Evolutionary conservation across 2,888 invertebrate genomes (phyloP).

Genomic region (Eremobia ochroleuca): DNA sequence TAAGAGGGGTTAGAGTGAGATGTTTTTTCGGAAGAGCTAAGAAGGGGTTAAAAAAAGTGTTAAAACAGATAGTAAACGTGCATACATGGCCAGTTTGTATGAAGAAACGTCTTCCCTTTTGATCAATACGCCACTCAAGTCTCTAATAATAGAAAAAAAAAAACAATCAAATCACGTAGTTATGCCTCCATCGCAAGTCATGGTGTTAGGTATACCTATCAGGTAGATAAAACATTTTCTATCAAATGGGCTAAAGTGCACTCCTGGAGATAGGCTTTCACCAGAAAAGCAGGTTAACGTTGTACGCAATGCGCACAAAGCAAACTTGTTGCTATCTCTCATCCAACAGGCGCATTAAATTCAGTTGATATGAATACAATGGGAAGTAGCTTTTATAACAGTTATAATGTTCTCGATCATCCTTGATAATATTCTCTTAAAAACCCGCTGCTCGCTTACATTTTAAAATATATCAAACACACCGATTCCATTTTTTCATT

Average conservation of each 20-base stretch:
- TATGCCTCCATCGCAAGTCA: too few species aligned
- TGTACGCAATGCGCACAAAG: not conserved
- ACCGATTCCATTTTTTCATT: constrained; percentile 84
- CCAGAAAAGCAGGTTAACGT: too few species aligned
- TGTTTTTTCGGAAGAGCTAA: not conserved
- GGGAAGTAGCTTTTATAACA: not conserved
- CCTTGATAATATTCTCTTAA: not conserved
- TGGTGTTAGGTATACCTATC: not conserved
- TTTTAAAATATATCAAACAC: constrained; percentile 69
- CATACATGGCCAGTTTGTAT: not conserved
- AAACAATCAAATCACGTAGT: not conserved
- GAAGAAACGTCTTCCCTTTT: not conserved
- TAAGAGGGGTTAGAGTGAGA: not conserved
- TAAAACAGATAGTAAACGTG: not conserved
- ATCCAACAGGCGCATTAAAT: constrained; percentile 1
- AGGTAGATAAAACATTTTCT: too few species aligned
- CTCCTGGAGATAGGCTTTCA: not conserved
- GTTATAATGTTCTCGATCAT: not conserved
- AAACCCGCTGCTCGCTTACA: constrained; percentile 43
- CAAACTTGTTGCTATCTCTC: not conserved
- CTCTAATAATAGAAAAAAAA: not conserved
- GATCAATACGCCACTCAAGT: not conserved
- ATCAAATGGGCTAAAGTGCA: not conserved
- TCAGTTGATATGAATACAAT: not conserved
- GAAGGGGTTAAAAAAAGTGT: not conserved